These are phyloP conservation scores for Branchinecta lynchi DNA, from an alignment of 1,140 invertebrate species.

Conservation along the genomic window DNA sequence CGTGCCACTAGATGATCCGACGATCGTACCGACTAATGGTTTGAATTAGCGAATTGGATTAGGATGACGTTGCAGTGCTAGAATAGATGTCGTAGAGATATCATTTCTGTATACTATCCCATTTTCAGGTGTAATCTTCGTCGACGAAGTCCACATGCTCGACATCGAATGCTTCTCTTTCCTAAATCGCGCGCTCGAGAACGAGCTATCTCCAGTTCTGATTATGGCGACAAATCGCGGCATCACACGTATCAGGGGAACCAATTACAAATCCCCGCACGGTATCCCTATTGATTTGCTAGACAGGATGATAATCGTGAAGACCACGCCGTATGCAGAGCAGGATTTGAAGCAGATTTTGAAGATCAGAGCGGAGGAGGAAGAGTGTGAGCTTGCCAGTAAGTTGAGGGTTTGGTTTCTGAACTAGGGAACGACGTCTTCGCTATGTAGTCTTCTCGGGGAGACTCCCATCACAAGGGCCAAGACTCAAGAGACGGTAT, in stretches of 20 bases:
- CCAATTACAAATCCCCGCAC: slow-evolving; percentile 74
- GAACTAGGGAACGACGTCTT: too few relatives aligned
- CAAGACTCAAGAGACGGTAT: too few relatives aligned
- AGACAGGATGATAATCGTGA: slow-evolving; percentile 88
- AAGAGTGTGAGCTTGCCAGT: not conserved
- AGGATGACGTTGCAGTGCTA: too few relatives aligned
- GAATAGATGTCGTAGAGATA: too few relatives aligned
- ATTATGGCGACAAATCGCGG: slow-evolving; percentile 99
- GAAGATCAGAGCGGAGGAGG: slow-evolving; percentile 50
- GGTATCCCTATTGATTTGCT: slow-evolving; percentile 92
- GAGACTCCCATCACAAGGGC: too few relatives aligned
- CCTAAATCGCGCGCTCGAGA: slow-evolving; percentile 86
- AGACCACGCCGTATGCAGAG: slow-evolving; percentile 72
- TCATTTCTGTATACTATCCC: too few relatives aligned
- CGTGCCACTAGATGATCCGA: too few relatives aligned
- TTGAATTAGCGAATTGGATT: too few relatives aligned
- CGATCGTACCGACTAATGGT: too few relatives aligned
- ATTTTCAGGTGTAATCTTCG: slow-evolving; percentile 29
- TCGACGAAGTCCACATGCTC: slow-evolving; percentile 82
- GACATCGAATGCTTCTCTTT: slow-evolving; percentile 99
- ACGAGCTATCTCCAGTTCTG: slow-evolving; percentile 90
- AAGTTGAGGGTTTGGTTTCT: not conserved
- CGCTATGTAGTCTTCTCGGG: too few relatives aligned
- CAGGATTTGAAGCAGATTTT: slow-evolving; percentile 82
- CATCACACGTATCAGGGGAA: slow-evolving; percentile 88